Base-by-base conservation (phyloP, 1,140 invertebrate species). In the Sarcophaga peregrina region DNA sequence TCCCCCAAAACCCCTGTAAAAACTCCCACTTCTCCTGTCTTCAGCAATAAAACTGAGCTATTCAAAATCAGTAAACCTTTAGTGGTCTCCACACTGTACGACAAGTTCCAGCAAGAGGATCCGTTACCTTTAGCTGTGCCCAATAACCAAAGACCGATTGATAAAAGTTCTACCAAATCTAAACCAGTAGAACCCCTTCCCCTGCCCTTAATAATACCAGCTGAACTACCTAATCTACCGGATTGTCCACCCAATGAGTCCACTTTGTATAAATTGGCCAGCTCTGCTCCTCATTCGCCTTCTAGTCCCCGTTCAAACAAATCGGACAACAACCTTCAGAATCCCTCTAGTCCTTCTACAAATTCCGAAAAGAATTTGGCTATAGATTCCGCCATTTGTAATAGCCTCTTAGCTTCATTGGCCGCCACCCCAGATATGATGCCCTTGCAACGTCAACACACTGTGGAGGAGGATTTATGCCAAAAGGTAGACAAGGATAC, bases 181-280 rank as follows among this genome's bases (percentile, higher is more conserved):
- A 87, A 88, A 47, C 88, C 89, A 20, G 87, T 87, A 72, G 84
- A 84, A 8, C 78, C 85, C 73, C 84, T 85, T 47, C 72, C 88
- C 8, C 83, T 85, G 80, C 84, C 85, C 54, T 80, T 89, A 8
- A 83, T 82, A 0, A 82, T 82, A 8, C 88, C 87, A 0, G 85
- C 88, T 8, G 83, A 85, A 50, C 85, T 89, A 83, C 88, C 88
- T 0, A 74, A 83, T 4, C 58, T 89, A 0, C 83, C 85, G 15
- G 54, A 83, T 9, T 89, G 87, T 54, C 52, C 84, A 5, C 87
- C 88, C 15, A 89, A 89, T 81, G 87, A 87, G 52, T 89, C 88
- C 13, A 88, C 86, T 52, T 85, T 89, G 0, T 89, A 88, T 10
- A 89, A 87, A 74, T 25, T 89, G 62, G 85, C 86, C 10, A 82